A percentile compares a stretch with the other conserved stretches of the same genome.
These are phyloP conservation scores for Pedionomus torquatus DNA, from an alignment of 2,113 vertebrate genomes.

Conservation along the genomic window DNA sequence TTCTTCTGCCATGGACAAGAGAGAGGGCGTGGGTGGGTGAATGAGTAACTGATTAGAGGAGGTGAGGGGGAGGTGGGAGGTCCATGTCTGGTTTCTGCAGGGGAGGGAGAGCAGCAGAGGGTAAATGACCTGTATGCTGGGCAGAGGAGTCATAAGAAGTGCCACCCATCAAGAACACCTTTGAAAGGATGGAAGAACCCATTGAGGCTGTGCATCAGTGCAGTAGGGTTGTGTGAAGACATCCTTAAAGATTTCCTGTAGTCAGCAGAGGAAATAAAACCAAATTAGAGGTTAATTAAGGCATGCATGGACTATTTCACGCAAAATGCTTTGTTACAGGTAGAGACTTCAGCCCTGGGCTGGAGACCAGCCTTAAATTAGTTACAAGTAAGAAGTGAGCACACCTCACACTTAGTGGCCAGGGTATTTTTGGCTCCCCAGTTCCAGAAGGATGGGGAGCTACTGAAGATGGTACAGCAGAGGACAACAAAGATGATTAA, in stretches of 20 bases:
- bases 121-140: neutral
- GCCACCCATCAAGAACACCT: neutral
- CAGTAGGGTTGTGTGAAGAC: neutral
- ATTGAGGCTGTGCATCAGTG: neutral
- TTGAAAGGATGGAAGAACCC: neutral
- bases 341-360: neutral
- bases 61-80: neutral
- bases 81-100: neutral
- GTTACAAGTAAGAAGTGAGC: neutral
- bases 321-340: accelerated
- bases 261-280: neutral
- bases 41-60: neutral
- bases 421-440: neutral
- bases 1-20: neutral
- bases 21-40: neutral
- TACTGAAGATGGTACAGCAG: too few species aligned
- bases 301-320: neutral
- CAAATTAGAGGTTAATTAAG: neutral
- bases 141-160: neutral
- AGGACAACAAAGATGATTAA: too few species aligned
- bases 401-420: neutral
- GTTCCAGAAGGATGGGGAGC: too few species aligned
- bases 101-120: neutral
- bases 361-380: neutral
- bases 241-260: neutral